Evolutionary conservation across 2,113 vertebrate species (phyloP).

Genomic region (Aix galericulata): DNA sequence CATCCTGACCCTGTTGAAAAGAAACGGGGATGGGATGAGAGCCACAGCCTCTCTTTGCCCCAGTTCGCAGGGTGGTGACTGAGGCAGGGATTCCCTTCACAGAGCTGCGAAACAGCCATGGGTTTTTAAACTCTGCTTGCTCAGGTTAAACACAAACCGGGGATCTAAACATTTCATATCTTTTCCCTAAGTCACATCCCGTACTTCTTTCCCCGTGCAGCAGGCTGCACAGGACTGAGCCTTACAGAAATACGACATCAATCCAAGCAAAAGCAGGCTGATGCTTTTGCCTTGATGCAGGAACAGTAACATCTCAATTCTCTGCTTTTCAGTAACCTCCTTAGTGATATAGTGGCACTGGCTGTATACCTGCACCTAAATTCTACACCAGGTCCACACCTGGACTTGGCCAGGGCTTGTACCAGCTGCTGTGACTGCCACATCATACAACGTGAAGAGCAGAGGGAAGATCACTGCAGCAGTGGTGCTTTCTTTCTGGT

Average conservation of each 20-base stretch:
- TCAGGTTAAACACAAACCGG: fast-evolving
- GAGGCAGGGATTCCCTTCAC: background rate
- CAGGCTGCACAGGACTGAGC: background rate
- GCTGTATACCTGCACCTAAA: background rate
- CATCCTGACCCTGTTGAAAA: background rate
- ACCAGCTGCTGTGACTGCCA: background rate
- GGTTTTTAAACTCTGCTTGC: background rate
- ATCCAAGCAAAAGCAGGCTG: background rate
- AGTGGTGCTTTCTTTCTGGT: background rate
- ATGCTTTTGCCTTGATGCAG: background rate
- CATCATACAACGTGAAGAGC: background rate
- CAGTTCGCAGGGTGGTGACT: background rate
- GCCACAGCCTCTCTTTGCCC: background rate
- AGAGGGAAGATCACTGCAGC: background rate
- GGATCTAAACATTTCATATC: background rate
- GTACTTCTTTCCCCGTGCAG: background rate
- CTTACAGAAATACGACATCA: background rate
- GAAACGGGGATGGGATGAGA: background rate
- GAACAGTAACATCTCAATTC: background rate
- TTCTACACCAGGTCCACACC: background rate
- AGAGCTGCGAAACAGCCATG: fast-evolving
- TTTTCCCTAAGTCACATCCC: background rate
- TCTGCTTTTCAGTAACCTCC: background rate
- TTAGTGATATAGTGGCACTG: background rate
- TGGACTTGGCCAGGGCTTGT: background rate